Percentiles rank a stretch among this genome's conserved stretches.
These are phyloP conservation scores for Oreortyx pictus DNA, from an alignment of 2,797 vertebrate genomes.

Conservation along the genomic window DNA sequence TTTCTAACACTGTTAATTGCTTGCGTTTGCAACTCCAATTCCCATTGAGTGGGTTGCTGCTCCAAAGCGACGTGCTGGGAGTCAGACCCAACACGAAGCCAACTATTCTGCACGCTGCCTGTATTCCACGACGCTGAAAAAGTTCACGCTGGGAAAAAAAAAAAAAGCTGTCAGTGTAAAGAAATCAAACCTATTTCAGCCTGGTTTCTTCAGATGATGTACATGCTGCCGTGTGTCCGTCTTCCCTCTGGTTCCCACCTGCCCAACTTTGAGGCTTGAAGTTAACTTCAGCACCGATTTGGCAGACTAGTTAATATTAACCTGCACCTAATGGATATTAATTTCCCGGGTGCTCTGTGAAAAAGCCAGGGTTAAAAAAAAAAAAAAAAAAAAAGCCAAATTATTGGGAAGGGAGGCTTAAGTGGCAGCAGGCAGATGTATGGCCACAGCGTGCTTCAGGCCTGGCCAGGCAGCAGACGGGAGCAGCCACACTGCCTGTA, in stretches of 20 bases:
- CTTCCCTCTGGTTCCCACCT: neutral
- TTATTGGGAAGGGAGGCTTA: neutral
- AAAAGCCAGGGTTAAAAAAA: neutral
- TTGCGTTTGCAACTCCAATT: neutral
- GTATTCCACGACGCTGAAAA: neutral
- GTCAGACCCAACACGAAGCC: neutral
- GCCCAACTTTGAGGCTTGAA: neutral
- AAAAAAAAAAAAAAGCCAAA: neutral
- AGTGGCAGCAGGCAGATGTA: neutral
- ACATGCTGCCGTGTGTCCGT: neutral
- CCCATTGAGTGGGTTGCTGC: rapidly evolving
- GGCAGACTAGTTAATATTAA: neutral
- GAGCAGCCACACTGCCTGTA: neutral
- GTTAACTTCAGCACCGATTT: neutral
- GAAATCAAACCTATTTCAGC: neutral
- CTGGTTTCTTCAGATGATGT: neutral
- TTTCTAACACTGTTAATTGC: neutral
- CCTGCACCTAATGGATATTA: neutral
- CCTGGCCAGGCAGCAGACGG: rapidly evolving
- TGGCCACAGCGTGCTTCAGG: neutral
- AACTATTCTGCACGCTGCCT: neutral
- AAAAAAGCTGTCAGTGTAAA: neutral
- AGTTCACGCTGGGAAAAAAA: neutral
- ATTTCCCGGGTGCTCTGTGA: neutral
- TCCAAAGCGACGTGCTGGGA: neutral